A percentile compares a stretch with the other conserved stretches of the same genome.
Conservation (phyloP, 2,888 invertebrate species). For the Brassicogethes aeneus region DNA sequence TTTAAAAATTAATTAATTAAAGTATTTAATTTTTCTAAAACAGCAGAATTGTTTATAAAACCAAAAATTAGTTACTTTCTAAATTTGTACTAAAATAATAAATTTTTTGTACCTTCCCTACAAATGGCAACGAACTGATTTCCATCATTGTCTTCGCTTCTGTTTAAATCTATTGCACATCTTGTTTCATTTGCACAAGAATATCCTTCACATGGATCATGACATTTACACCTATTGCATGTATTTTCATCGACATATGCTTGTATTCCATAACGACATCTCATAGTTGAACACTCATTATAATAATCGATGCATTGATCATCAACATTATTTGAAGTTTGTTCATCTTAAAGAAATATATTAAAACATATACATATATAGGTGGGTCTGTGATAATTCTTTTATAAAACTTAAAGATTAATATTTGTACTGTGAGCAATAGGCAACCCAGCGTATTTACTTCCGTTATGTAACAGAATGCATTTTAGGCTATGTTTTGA, state of each 20-base stretch:
- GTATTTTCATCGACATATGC: slow-evolving; percentile 50
- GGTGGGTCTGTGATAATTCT: too few relatives aligned
- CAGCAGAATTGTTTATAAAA: too few relatives aligned
- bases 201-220: slow-evolving; percentile 61
- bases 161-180: slow-evolving; percentile 58
- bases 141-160: slow-evolving; percentile 27
- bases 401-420: too few relatives aligned
- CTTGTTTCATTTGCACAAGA: slow-evolving; percentile 54
- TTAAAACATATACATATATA: too few relatives aligned
- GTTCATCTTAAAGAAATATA: too few relatives aligned
- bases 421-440: slow-evolving; percentile 12
- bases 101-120: slow-evolving; percentile 53
- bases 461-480: slow-evolving; percentile 15
- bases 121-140: slow-evolving; percentile 53
- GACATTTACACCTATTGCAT: slow-evolving; percentile 66
- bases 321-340: too few relatives aligned
- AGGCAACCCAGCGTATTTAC: slow-evolving; percentile 13
- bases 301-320: slow-evolving; percentile 49
- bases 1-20: not conserved
- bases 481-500: slow-evolving; percentile 16
- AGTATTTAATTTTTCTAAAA: not conserved
- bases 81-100: not conserved
- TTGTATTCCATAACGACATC: slow-evolving; percentile 65
- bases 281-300: slow-evolving; percentile 53
- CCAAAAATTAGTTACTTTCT: not conserved